Evolutionary conservation across 2,888 invertebrate species (phyloP).

Genomic region (Pollenia griseotomentosa): DNA sequence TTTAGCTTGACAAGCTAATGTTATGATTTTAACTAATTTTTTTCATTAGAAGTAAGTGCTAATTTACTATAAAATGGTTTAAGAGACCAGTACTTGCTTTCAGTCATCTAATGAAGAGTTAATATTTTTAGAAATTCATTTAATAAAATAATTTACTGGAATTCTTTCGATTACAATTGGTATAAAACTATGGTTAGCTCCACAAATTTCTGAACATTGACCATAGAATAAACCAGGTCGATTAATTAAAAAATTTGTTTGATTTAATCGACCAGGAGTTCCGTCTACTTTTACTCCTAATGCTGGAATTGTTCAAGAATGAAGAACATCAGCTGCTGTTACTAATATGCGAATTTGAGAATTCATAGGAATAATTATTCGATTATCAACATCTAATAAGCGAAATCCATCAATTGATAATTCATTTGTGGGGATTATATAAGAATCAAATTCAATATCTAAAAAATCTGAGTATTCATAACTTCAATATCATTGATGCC

Average conservation of each 20-base stretch:
- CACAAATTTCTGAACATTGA: conserved; percentile 93
- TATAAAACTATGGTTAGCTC: conserved; percentile 92
- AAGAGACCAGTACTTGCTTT: conserved; percentile 90
- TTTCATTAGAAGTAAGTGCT: conserved; percentile 87
- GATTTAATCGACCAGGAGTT: conserved; percentile 88
- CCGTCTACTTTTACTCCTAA: conserved; percentile 88
- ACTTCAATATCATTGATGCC: conserved; percentile 88
- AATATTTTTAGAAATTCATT: conserved; percentile 85
- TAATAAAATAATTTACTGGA: conserved; percentile 85
- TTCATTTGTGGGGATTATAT: conserved; percentile 85
- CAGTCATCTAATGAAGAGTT: conserved; percentile 87
- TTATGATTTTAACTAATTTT: conserved; percentile 85
- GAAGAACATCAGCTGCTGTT: conserved; percentile 88
- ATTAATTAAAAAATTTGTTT: conserved; percentile 87
- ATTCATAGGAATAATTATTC: conserved; percentile 86
- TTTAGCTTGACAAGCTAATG: conserved; percentile 89
- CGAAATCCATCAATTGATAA: conserved; percentile 85
- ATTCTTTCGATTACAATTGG: conserved; percentile 89
- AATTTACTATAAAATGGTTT: conserved; percentile 88
- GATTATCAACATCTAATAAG: conserved; percentile 88
- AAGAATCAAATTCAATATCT: conserved; percentile 87
- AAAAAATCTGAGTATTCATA: conserved; percentile 88
- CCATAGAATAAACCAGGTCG: conserved; percentile 89
- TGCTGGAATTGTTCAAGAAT: conserved; percentile 87
- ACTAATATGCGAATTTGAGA: conserved; percentile 88